Evolutionary conservation across 2,113 vertebrate genomes (phyloP), one percentile per base, ranked within the genome.

Genomic region (Petromus typicus): DNA sequence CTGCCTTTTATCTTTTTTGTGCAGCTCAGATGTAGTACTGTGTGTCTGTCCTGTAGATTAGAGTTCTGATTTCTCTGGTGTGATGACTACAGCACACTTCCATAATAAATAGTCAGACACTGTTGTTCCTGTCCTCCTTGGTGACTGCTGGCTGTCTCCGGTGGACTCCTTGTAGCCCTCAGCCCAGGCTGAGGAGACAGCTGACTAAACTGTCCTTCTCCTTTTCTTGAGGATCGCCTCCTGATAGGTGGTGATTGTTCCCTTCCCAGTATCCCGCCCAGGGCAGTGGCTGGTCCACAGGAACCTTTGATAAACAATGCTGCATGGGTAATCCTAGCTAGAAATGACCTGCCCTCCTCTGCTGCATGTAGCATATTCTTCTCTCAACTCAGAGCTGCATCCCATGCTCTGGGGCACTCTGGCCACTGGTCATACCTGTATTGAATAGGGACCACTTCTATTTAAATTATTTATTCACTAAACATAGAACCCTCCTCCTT

Each of bases 301-400:
- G n/a, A 64, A 67, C 13, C 37, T 45, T 20, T 0, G 3, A 2
- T 67, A 23, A 79, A 1, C 27, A 64, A 23, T 30, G 66, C 25
- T 67, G 4, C 2, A 1, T 79, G 3, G 11, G 0, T 51, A 14
- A 17, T 64, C 25, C 45, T 54, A 59, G 10, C 25, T 43, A 12
- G 57, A 69, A 37, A 2, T 45, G 37, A 8, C 30, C 11, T 2
- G 0, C 6, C 79, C 17, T 51, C 10, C 23, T 30, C 9, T 85
- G n/a, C n/a, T 10, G 56, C 6, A 1, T 0, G 17, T n/a, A n/a
- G n/a, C 34, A 1, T 10, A 11, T 2, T 14, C 4, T 7, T 43
- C 23, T 64, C 67, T 59, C 32, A 7, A 22, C 2, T 34, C 25
- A 37, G n/a, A 51, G 23, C 3, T 14, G 0, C 64, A 54, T 63